Evolutionary conservation across 1,140 invertebrate genomes (phyloP), one percentile per base, ranked within the genome.

Genomic region (Lepidurus apus): DNA sequence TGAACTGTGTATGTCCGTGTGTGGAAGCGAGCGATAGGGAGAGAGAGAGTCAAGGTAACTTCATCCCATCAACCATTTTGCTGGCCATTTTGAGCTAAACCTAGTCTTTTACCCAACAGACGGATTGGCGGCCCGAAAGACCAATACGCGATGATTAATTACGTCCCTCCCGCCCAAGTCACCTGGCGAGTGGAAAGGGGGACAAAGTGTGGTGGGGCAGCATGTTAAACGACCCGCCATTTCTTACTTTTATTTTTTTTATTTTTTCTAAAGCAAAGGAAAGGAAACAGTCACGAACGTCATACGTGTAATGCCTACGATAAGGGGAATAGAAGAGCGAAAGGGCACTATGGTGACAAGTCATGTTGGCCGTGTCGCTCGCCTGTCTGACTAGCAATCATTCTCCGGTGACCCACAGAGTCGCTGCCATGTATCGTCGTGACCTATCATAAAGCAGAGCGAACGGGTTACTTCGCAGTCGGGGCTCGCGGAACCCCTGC

Each of bases 401-500:
- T 9, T 65, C 21, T 65, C 53, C 21, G 53, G 53, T 65, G 53
- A 65, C 53, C 53, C 21, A 65, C 9, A 0, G 53, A 65, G 53
- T 65, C 7, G 53, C 13, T 65, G 53, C 53, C 53, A 65, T 17
- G 53, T 65, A 13, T 21, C 53, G 53, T 65, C 53, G 53, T 65
- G 53, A 65, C 53, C 53, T 65, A 65, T 65, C 53, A 65, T 65
- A 65, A 65, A 65, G 53, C 53, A 65, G 53, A 65, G 53, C 53
- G 53, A 65, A 65, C 53, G 53, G 53, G 53, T 65, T 65, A 65
- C 9, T 65, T 65, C 53, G 53, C 53, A 21, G 53, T 65, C 7
- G 53, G 53, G n/a, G 21, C 21, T 0, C 53, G 1, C 17, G 21
- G 53, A 65, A 65, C 53, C 53, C 53, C 53, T 65, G 53, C 17